These are phyloP conservation scores for Hyperopisus bebe DNA, from an alignment of 2,113 vertebrate species.

Conservation along the genomic window DNA sequence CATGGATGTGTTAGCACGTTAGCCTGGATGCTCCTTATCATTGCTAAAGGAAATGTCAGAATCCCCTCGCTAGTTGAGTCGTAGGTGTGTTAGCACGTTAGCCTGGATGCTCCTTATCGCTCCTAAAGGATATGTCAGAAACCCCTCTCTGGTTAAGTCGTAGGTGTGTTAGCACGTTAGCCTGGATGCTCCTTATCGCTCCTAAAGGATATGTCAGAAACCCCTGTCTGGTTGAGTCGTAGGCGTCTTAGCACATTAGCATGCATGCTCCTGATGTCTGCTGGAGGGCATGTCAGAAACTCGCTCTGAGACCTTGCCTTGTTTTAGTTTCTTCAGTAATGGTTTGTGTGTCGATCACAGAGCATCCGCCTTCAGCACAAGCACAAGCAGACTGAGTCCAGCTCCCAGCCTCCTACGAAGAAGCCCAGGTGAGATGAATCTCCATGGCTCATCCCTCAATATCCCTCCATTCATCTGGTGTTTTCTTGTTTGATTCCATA, in stretches of 20 bases:
- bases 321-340: not conserved
- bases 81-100: not conserved
- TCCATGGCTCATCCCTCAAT: not conserved
- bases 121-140: not conserved
- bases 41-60: not conserved
- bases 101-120: not conserved
- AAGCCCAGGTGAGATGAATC: constrained; percentile 73
- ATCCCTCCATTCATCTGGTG: not conserved
- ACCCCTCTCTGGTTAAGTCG: not conserved
- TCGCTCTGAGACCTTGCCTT: not conserved
- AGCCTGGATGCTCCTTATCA: not conserved
- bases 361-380: constrained; percentile 75
- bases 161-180: not conserved
- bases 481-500: not conserved
- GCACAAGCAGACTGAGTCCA: constrained; percentile 73
- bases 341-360: constrained; percentile 42
- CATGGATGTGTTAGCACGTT: not conserved
- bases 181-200: not conserved
- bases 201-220: not conserved
- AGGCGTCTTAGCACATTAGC: not conserved
- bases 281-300: not conserved
- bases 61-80: not conserved
- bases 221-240: not conserved
- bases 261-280: not conserved
- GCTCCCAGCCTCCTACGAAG: constrained; percentile 73